A percentile compares a stretch with the other conserved stretches of the same genome.
Conservation (phyloP, 1,140 invertebrate species). For the Wiebesia pumilae region DNA sequence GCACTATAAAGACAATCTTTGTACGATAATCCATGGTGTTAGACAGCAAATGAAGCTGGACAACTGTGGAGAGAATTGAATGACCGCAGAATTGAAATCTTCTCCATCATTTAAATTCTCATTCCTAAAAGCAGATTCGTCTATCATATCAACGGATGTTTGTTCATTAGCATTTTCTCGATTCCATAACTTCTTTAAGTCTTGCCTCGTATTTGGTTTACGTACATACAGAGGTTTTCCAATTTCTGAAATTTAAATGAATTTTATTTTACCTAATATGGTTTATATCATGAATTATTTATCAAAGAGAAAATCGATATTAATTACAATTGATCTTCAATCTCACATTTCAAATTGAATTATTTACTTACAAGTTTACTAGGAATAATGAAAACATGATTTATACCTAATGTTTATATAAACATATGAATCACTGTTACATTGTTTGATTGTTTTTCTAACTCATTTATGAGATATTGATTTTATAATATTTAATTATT, state of each 20-base stretch:
- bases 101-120: conserved; percentile 24
- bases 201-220: conserved; percentile 63
- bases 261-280: background rate
- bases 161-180: conserved; percentile 65
- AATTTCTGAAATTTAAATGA: conserved; percentile 60
- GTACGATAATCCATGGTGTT: conserved; percentile 58
- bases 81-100: conserved; percentile 8
- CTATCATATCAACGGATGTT: conserved; percentile 65
- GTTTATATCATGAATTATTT: no score
- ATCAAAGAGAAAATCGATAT: no score
- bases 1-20: conserved; percentile 61
- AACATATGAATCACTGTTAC: no score
- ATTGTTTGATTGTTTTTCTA: no score
- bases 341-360: no score
- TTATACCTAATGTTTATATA: no score
- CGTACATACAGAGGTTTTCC: conserved; percentile 64
- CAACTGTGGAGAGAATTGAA: conserved; percentile 27
- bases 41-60: conserved; percentile 54
- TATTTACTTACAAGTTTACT: no score
- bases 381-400: no score
- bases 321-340: no score
- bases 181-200: conserved; percentile 69
- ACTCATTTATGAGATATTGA: no score
- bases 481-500: no score
- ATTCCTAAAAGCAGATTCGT: conserved; percentile 63